Evolutionary conservation across 2,888 invertebrate species (phyloP).

Genomic region (Drosophila putrida): DNA sequence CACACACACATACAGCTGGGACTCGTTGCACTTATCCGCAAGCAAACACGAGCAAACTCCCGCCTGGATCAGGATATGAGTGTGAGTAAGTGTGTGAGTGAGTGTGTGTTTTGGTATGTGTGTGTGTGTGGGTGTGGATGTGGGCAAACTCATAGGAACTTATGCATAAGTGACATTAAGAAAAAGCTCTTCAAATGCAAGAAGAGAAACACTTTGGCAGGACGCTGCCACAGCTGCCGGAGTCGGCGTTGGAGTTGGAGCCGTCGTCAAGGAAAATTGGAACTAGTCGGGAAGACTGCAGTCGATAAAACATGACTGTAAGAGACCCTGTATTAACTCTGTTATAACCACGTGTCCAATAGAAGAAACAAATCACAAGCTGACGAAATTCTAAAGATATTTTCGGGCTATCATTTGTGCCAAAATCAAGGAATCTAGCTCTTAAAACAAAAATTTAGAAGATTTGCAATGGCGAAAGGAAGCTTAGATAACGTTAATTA

Average conservation of each 20-base stretch:
- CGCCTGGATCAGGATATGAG: constrained; percentile 34
- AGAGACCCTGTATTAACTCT: no score
- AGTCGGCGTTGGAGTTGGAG: constrained; percentile 25
- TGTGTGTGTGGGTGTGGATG: constrained; percentile 37
- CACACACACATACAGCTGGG: constrained; percentile 11
- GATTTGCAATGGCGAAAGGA: no score
- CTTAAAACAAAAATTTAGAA: no score
- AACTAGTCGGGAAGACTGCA: constrained; percentile 4
- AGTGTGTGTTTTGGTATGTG: constrained; percentile 1
- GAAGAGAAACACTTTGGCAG: constrained; percentile 78
- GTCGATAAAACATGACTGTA: no score
- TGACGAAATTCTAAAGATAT: no score
- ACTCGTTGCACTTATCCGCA: constrained; percentile 75
- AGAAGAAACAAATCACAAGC: no score
- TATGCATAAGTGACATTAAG: constrained; percentile 83
- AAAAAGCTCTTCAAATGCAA: constrained; percentile 81
- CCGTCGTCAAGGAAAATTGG: constrained; percentile 50
- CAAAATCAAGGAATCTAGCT: no score
- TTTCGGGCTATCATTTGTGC: no score
- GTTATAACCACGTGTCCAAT: no score
- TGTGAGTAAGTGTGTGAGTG: background rate
- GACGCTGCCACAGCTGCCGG: constrained; percentile 51
- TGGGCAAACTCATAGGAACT: constrained; percentile 78
- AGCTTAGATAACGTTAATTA: no score
- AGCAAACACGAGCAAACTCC: constrained; percentile 70